phyloP scores from a whole-genome alignment of 1,140 invertebrate genomes.

The Paraescarpia echinospica region DNA sequence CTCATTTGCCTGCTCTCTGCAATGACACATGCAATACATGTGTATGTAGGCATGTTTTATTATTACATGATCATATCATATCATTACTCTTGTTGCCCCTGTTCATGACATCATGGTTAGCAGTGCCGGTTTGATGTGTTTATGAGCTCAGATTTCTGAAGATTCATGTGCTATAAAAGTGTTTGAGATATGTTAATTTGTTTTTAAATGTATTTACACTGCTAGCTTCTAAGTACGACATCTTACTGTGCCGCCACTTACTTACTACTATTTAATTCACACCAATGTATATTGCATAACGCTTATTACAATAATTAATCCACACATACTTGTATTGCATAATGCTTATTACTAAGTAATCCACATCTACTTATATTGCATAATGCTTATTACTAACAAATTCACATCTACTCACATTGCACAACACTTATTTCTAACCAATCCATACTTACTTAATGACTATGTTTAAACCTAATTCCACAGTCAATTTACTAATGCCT shows the following conservation, averaged over 20 bases:
- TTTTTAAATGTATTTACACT: not conserved
- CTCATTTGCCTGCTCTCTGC: slow-evolving; percentile 19
- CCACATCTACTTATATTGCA: not conserved
- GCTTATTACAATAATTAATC: too few relatives aligned
- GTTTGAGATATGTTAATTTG: not conserved
- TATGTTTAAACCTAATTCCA: too few relatives aligned
- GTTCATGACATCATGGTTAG: not conserved
- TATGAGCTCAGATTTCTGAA: too few relatives aligned
- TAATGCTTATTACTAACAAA: not conserved
- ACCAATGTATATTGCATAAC: not conserved
- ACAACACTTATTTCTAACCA: not conserved
- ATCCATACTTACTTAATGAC: not conserved
- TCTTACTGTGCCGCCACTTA: not conserved
- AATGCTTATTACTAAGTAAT: not conserved
- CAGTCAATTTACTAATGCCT: too few relatives aligned
- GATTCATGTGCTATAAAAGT: too few relatives aligned
- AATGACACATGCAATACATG: not conserved
- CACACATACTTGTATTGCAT: not conserved
- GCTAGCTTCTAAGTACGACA: not conserved
- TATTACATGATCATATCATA: too few relatives aligned
- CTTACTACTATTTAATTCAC: not conserved
- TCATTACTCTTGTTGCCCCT: not conserved
- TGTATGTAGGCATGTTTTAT: not conserved
- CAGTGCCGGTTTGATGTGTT: too few relatives aligned
- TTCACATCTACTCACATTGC: too few relatives aligned